phyloP scores from a whole-genome alignment of 2,113 vertebrate genomes.

The Puffinus mauretanicus region DNA sequence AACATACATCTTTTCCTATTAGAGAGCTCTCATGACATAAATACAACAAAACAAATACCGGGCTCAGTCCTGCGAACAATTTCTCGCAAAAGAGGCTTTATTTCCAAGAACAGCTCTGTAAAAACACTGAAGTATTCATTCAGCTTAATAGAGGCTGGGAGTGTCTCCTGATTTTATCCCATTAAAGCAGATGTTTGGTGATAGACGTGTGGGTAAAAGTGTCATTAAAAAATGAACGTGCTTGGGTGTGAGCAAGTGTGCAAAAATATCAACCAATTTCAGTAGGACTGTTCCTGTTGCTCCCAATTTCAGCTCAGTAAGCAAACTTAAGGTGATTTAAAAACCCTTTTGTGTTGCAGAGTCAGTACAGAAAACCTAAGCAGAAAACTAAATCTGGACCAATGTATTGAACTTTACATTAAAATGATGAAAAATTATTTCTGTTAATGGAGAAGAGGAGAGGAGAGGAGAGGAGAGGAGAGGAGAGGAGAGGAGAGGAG shows the following conservation, averaged over 20 bases:
- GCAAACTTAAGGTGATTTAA: not conserved
- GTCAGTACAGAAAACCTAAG: not conserved
- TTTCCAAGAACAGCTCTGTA: constrained; percentile 41
- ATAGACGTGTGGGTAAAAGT: not conserved
- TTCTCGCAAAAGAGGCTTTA: not conserved
- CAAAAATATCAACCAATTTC: not conserved
- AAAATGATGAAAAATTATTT: not conserved
- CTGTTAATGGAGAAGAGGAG: not conserved
- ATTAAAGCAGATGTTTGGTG: not conserved
- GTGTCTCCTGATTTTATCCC: not conserved
- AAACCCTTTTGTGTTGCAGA: not conserved
- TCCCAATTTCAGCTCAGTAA: not conserved
- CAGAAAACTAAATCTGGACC: not conserved
- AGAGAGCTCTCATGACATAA: constrained; percentile 42
- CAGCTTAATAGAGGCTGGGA: not conserved
- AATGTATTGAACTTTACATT: not conserved
- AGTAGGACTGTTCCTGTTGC: not conserved
- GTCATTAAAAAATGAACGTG: not conserved
- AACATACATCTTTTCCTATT: constrained; percentile 47
- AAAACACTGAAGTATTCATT: not conserved
- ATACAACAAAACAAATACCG: constrained; percentile 36
- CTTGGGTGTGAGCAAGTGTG: not conserved
- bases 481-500: not conserved
- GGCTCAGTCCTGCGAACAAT: not conserved
- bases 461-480: no score